phyloP scores from a whole-genome alignment of 2,797 vertebrate genomes.

The Gobio occitaniae region DNA sequence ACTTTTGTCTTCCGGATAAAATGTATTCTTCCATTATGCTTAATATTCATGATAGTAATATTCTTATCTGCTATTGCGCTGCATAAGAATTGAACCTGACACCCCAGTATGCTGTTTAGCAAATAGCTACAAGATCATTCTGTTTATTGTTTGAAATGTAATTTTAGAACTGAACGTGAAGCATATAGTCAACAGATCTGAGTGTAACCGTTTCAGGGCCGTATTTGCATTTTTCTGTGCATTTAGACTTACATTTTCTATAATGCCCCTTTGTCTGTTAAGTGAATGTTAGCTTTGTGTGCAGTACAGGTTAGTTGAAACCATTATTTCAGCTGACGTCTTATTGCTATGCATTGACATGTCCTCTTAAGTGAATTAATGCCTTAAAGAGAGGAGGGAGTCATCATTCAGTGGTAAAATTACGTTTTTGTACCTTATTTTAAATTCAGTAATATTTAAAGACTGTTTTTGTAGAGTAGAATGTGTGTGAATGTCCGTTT shows the following conservation, averaged over 20 bases:
- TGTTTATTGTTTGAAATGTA: background rate
- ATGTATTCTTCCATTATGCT: background rate
- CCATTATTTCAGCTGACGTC: background rate
- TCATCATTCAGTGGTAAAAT: background rate
- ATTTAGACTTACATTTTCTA: background rate
- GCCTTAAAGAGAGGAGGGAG: conserved; percentile 24
- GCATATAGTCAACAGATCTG: background rate
- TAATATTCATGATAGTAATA: background rate
- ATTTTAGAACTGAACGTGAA: background rate
- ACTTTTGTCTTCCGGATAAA: background rate
- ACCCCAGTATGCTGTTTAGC: background rate
- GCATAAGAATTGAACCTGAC: background rate
- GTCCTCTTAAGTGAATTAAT: conserved; percentile 28
- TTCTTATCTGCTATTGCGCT: background rate
- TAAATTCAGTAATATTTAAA: conserved; percentile 25
- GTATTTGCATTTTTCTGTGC: background rate
- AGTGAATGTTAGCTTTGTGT: background rate
- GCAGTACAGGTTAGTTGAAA: background rate
- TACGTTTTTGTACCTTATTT: conserved; percentile 35
- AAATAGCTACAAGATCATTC: background rate
- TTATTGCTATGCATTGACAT: conserved; percentile 33
- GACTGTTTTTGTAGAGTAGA: conserved; percentile 11
- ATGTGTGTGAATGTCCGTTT: background rate
- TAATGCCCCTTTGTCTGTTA: background rate
- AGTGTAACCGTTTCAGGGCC: background rate